phyloP scores from a whole-genome alignment of 2,888 invertebrate genomes.

The Isotomurus palustris region DNA sequence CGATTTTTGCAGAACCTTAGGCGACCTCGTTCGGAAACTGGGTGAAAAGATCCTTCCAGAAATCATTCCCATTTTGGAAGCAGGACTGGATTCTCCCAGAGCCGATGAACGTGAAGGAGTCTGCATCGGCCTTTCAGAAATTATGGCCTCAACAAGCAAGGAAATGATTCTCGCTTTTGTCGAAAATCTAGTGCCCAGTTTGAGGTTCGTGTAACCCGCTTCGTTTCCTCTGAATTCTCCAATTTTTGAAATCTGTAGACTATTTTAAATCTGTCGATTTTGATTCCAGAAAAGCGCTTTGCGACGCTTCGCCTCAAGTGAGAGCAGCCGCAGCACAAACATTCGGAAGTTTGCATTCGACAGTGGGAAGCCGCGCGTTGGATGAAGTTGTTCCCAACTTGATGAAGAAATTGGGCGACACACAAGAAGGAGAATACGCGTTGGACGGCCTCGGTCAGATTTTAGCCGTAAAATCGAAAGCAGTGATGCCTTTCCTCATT shows the following conservation, averaged over 20 bases:
- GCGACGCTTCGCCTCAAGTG: conserved; percentile 86
- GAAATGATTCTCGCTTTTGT: conserved; percentile 90
- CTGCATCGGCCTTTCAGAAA: conserved; percentile 95
- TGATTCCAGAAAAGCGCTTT: conserved; percentile 68
- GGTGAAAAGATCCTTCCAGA: conserved; percentile 96
- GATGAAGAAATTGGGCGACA: conserved; percentile 73
- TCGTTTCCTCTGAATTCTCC: too few relatives aligned
- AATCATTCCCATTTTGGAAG: conserved; percentile 94
- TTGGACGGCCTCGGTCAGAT: conserved; percentile 94
- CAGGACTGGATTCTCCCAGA: conserved; percentile 83
- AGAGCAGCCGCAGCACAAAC: conserved; percentile 93
- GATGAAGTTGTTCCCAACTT: conserved; percentile 95
- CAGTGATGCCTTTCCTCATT: conserved; percentile 91
- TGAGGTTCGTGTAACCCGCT: conserved; percentile 56
- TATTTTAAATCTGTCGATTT: too few relatives aligned
- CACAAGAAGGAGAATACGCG: conserved; percentile 76
- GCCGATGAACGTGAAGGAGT: conserved; percentile 97
- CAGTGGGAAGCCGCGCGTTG: conserved; percentile 85
- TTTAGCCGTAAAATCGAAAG: conserved; percentile 92
- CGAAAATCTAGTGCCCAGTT: conserved; percentile 84
- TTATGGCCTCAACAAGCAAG: conserved; percentile 91
- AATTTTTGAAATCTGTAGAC: too few relatives aligned
- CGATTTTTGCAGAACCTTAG: conserved; percentile 66
- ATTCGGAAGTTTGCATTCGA: conserved; percentile 91
- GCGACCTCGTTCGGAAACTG: conserved; percentile 92